Evolutionary conservation across 2,797 vertebrate species (phyloP).

Genomic region (Sphenodon punctatus): DNA sequence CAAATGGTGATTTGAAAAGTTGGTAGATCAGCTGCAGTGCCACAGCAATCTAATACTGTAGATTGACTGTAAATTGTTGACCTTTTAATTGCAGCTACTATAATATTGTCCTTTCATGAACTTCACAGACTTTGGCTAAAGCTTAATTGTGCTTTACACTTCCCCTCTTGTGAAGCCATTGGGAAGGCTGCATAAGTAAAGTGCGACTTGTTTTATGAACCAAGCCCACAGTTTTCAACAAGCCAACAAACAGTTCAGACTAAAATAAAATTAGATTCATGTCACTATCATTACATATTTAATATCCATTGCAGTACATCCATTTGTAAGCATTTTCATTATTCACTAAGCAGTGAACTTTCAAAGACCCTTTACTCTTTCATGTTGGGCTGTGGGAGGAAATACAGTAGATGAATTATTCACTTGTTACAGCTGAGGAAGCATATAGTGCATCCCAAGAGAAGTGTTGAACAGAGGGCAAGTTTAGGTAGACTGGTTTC

Average conservation of each 20-base stretch:
- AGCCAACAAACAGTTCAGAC: conserved; percentile 23
- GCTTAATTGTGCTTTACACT: not conserved
- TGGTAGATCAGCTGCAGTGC: too few species aligned
- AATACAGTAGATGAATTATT: conserved; percentile 83
- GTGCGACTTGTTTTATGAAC: conserved; percentile 13
- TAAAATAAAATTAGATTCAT: conserved; percentile 73
- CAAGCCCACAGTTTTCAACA: conserved; percentile 5
- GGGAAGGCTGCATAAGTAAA: not conserved
- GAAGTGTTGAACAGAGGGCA: conserved; percentile 71
- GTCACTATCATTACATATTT: conserved; percentile 69
- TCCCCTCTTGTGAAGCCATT: not conserved
- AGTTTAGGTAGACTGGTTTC: conserved; percentile 45
- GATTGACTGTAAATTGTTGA: not conserved
- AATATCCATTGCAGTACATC: conserved; percentile 46
- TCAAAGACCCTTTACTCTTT: conserved; percentile 56
- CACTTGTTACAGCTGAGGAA: conserved; percentile 82
- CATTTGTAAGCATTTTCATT: conserved; percentile 47
- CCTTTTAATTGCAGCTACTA: not conserved
- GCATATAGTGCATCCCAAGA: conserved; percentile 81
- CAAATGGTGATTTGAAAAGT: too few species aligned
- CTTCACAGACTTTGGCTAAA: not conserved
- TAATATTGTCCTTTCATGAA: not conserved
- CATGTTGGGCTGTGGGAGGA: conserved; percentile 38
- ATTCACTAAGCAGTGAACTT: conserved; percentile 64
- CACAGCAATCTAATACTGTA: too few species aligned